Conservation (phyloP, 1,140 invertebrate species). For the Lycorma delicatula region DNA sequence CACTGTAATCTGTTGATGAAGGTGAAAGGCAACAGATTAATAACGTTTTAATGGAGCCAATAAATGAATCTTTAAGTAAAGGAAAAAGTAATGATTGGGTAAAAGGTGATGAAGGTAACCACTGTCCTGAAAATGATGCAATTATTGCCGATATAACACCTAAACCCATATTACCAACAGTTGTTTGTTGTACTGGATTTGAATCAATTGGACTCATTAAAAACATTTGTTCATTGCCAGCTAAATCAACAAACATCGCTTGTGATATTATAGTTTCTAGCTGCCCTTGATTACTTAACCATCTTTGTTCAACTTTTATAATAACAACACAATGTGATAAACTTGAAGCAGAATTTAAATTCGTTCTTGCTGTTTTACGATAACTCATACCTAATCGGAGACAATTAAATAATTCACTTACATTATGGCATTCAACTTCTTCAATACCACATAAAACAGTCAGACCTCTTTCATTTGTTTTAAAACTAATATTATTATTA, state of each 20-base stretch:
- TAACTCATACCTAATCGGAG: neutral
- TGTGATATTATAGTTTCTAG: neutral
- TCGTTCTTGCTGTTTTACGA: neutral
- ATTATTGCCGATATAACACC: neutral
- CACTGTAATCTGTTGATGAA: neutral
- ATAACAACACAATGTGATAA: neutral
- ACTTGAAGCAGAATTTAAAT: neutral
- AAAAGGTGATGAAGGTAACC: neutral
- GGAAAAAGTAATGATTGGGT: neutral
- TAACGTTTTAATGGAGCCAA: neutral
- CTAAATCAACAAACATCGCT: constrained; percentile 1
- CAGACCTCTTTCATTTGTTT: neutral
- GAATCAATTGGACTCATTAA: neutral
- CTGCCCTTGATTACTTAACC: neutral
- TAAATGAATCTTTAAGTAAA: constrained; percentile 7
- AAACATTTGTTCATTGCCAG: neutral
- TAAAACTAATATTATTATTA: neutral
- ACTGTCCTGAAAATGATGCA: neutral
- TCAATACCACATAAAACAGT: neutral
- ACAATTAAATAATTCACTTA: neutral
- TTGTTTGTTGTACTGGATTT: neutral
- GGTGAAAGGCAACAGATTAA: neutral
- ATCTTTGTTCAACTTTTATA: neutral
- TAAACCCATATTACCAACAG: neutral
- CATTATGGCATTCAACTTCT: neutral